Conservation (phyloP, 2,888 invertebrate genomes). For the Netelia inedita region DNA sequence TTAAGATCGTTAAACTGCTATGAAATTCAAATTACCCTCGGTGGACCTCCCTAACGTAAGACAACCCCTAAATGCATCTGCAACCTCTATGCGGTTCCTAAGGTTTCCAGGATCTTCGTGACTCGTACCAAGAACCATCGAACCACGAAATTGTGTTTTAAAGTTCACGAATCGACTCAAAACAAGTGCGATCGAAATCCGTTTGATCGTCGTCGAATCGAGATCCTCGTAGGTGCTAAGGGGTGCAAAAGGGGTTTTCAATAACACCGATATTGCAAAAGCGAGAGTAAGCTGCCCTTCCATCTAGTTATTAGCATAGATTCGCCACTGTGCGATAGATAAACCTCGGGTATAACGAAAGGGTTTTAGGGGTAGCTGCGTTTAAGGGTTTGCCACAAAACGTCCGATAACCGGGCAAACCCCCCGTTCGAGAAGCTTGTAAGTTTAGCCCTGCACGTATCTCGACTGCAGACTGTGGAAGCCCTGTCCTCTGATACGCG, state of each 20-base stretch:
- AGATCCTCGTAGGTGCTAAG: not conserved
- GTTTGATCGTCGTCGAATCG: not conserved
- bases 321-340: slow-evolving; percentile 78
- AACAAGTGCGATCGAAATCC: not conserved
- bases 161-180: not conserved
- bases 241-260: slow-evolving; percentile 63
- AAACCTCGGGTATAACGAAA: slow-evolving; percentile 77
- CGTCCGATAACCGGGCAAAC: slow-evolving; percentile 79
- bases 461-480: slow-evolving; percentile 57
- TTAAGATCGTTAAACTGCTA: slow-evolving; percentile 84
- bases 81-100: not conserved
- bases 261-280: slow-evolving; percentile 73
- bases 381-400: slow-evolving; percentile 66
- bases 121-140: slow-evolving; percentile 44
- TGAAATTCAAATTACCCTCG: slow-evolving; percentile 84
- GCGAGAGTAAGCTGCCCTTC: slow-evolving; percentile 75
- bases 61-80: not conserved
- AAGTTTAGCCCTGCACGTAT: slow-evolving; percentile 78
- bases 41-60: slow-evolving; percentile 69
- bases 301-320: slow-evolving; percentile 78
- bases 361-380: slow-evolving; percentile 70
- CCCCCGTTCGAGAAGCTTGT: slow-evolving; percentile 72
- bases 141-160: slow-evolving; percentile 23
- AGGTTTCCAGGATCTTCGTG: slow-evolving; percentile 34
- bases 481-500: slow-evolving; percentile 35